Evolutionary conservation across 2,888 invertebrate species (phyloP), one percentile per base, ranked within the genome.

Genomic region (Lymantria monacha): DNA sequence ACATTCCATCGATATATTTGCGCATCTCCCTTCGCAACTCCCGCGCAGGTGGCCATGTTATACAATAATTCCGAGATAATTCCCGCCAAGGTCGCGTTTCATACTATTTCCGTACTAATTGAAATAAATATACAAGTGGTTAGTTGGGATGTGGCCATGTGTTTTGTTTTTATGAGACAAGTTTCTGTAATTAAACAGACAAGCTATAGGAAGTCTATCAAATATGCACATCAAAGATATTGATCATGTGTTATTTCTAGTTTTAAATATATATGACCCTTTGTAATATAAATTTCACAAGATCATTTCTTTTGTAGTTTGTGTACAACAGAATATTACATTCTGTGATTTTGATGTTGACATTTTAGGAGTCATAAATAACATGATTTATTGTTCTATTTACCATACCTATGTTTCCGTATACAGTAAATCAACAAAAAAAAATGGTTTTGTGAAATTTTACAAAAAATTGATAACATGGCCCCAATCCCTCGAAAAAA

Each of bases 51-150:
- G 52, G 55, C 66, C 57, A 59, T 31, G 43, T 42, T 53, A 46
- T 41, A 49, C 30, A 51, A 51, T 55, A 44, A 63, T 63, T 54
- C 44, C 46, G 46, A 63, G 57, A 66, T 59, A 49, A 68, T 69
- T 68, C 61, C 49, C 48, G 30, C 33, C 74, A 73, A 76, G 74
- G 76, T 56, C 69, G 49, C 50, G 31, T 55, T 61, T 58, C 41
- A 38, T 57, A 72, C 72, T 76, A 76, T 76, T 76, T 69, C 58
- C 51, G 68, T 62, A 53, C 60, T 76, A 70, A 74, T 76, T 74
- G 72, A 75, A 73, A 72, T 66, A 70, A 66, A 73, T 59, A 67
- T 51, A 71, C 76, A 60, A 74, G 70, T 72, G 69, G 46, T 64
- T 54, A 47, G 30, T 43, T 48, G 57, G 52, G 46, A 53, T 54